A percentile compares a stretch with the other conserved stretches of the same genome.
These are phyloP conservation scores for Brachionus manjavacas DNA, from an alignment of 1,140 invertebrate species.

Conservation along the genomic window DNA sequence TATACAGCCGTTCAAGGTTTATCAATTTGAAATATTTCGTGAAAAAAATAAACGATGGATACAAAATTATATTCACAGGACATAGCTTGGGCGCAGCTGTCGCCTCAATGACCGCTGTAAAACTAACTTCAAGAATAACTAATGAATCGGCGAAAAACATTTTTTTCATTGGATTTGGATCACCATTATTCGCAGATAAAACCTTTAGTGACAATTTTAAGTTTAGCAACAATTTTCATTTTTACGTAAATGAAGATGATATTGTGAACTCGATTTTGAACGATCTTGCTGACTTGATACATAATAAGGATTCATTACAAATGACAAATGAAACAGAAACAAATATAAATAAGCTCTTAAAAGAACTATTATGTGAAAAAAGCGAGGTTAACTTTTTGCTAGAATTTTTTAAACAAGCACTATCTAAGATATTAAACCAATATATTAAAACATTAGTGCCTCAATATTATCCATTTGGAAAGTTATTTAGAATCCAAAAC, in stretches of 20 bases:
- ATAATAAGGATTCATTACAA: background rate
- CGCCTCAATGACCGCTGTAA: background rate
- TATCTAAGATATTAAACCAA: background rate
- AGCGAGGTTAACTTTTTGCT: background rate
- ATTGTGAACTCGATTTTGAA: background rate
- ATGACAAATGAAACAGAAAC: no score
- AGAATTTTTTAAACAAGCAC: background rate
- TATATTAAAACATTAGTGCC: background rate
- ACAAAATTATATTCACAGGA: background rate
- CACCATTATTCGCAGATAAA: background rate
- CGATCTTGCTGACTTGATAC: background rate
- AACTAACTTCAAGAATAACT: background rate
- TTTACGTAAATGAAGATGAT: background rate
- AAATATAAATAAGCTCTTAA: background rate
- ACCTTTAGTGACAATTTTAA: background rate
- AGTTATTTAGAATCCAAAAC: background rate
- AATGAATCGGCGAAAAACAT: background rate
- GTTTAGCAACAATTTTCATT: background rate
- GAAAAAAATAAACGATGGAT: background rate
- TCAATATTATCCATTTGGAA: constrained; percentile 6
- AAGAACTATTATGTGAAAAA: background rate
- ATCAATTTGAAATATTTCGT: background rate
- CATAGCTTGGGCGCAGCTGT: background rate
- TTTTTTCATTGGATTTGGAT: background rate
- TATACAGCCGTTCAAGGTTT: background rate